Conservation (phyloP, 2,888 invertebrate genomes). For the Cistogaster globosa region DNA sequence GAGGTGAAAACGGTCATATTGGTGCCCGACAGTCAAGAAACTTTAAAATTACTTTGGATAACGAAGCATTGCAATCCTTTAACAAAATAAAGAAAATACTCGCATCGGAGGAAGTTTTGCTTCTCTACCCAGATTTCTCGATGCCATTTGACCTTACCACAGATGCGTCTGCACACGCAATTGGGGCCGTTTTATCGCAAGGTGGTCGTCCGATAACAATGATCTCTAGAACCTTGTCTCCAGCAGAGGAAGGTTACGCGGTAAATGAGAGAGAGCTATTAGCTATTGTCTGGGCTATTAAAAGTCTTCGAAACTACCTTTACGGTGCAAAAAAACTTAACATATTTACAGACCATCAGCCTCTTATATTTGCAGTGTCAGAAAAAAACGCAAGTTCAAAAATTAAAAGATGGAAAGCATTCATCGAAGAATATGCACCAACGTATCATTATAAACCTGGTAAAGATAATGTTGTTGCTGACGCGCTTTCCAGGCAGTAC, state of each 20-base stretch:
- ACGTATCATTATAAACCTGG: conserved; percentile 29
- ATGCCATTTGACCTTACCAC: conserved; percentile 64
- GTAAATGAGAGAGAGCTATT: conserved; percentile 18
- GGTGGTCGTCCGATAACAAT: conserved; percentile 21
- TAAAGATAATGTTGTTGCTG: too few species aligned
- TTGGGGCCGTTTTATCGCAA: conserved; percentile 28
- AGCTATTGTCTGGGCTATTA: conserved; percentile 41
- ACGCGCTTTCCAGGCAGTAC: too few species aligned
- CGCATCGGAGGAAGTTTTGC: conserved; percentile 23
- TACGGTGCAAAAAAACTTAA: conserved; percentile 9
- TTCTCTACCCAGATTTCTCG: conserved; percentile 30
- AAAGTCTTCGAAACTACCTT: conserved; percentile 31
- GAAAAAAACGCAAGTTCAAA: conserved; percentile 53
- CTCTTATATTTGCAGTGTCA: conserved; percentile 42
- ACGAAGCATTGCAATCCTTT: conserved; percentile 14
- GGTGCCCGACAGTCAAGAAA: conserved; percentile 12
- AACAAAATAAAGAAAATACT: conserved; percentile 26
- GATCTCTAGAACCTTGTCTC: conserved; percentile 50
- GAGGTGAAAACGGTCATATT: conserved; percentile 21
- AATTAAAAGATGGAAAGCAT: conserved; percentile 57
- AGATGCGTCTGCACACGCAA: conserved; percentile 73
- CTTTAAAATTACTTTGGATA: conserved; percentile 12
- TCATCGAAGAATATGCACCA: conserved; percentile 51
- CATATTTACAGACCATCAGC: not conserved
- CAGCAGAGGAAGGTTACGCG: conserved; percentile 46